A percentile compares a stretch with the other conserved stretches of the same genome.
phyloP scores from a whole-genome alignment of 2,113 vertebrate genomes.

The Elaphurus davidianus region DNA sequence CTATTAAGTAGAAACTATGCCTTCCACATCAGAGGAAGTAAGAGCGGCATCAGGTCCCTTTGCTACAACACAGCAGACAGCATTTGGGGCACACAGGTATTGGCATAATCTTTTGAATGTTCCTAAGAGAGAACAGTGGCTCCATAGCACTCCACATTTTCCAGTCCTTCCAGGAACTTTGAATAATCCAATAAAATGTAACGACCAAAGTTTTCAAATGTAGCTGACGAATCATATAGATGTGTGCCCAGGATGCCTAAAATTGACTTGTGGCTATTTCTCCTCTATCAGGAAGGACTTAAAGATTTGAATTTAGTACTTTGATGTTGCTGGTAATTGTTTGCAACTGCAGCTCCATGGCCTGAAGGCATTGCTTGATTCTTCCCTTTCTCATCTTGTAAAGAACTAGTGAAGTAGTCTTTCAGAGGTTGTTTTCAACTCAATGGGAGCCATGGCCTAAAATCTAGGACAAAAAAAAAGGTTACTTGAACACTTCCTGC shows the following conservation, averaged over 20 bases:
- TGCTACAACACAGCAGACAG: not conserved
- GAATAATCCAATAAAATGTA: conserved; percentile 39
- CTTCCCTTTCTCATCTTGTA: not conserved
- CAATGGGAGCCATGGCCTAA: not conserved
- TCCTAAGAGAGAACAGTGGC: not conserved
- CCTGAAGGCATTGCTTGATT: conserved; percentile 4
- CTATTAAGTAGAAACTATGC: not conserved
- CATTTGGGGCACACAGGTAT: not conserved
- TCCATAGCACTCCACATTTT: not conserved
- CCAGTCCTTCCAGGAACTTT: not conserved
- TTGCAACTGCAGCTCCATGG: conserved; percentile 43
- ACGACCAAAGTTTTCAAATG: conserved; percentile 44
- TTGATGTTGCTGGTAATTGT: conserved; percentile 61
- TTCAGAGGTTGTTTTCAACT: not conserved
- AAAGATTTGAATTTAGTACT: conserved; percentile 58
- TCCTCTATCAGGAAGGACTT: conserved; percentile 41
- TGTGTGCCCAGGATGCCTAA: conserved; percentile 39
- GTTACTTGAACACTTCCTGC: not conserved
- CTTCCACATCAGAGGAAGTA: not conserved
- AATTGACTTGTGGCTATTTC: conserved; percentile 41
- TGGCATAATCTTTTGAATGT: not conserved
- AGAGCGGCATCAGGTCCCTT: not conserved
- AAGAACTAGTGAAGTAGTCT: not conserved
- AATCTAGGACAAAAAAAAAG: not conserved
- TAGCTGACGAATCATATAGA: conserved; percentile 47